Base-by-base conservation (phyloP, 2,888 invertebrate genomes). In the Cremastobaeus sp. region DNA sequence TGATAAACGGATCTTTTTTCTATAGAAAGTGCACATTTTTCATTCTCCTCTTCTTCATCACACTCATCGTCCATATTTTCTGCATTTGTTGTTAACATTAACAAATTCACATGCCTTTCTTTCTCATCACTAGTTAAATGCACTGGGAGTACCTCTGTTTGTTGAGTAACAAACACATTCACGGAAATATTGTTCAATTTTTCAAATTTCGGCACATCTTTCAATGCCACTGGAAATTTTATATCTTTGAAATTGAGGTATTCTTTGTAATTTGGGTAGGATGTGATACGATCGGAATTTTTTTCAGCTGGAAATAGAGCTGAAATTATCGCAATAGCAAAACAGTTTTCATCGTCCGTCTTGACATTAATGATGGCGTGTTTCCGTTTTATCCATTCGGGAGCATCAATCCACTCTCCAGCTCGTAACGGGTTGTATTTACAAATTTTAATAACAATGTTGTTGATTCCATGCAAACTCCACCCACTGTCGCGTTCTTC, bases 191-290 rank as follows among this genome's bases (percentile, higher is more conserved):
- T 15, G 14, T 57, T 57, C 9, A 4, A 28, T 11, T n/a, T 11
- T 28, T 52, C 52, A 28, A 52, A 52, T 28, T 52, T 52, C 11
- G 52, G 28, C 0, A 52, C 4, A n/a, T 52, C 11, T 52, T 39
- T 52, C 0, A 52, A 3, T 2, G 25, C 17, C 1, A 52, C 39
- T 0, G 52, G 39, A 17, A 52, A 52, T 11, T 37, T 11, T n/a
- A 52, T 52, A 11, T 35, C 50, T 0, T 12, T 8, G 17, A 43
- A 43, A 6, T 43, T 43, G 12, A 43, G 25, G 25, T 43, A 8
- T 2, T 25, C 43, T 2, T 3, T 6, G n/a, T 14, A 43, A 25
- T 43, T 1, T 5, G 43, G 43, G 14, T 43, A 43, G 21, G 43
- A 43, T 2, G 1, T 2, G 1, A 6, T 4, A 6, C 43, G 21